Evolutionary conservation across 2,797 vertebrate species (phyloP), one percentile per base, ranked within the genome.

Genomic region (Cryptoblepharus egeriae): DNA sequence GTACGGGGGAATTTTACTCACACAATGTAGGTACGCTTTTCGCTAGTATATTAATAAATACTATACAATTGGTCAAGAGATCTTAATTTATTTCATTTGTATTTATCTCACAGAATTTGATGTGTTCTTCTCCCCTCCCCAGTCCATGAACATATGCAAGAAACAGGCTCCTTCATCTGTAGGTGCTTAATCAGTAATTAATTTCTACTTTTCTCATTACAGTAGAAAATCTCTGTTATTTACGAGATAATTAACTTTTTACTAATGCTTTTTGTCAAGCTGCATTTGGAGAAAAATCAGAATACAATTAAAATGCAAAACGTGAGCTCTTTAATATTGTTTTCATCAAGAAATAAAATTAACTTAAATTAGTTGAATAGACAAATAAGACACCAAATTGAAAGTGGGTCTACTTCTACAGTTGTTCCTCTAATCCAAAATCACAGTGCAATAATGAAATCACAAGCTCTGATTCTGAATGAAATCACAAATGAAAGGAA

Each of bases 241-340:
- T 79, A 69, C 77, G 74, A 84, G 82, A 75, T 79, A 84, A 84
- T 84, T 84, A 84, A 79, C 70, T 69, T 84, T 28, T 79, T 52
- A 79, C 76, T 84, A 84, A 79, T 79, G 70, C 55, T 79, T 79
- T 74, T 84, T 84, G 70, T 79, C 70, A 84, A 79, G 39, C 70
- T 75, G 63, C 82, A 84, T 74, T 84, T 74, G 64, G 70, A 74
- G 67, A 61, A 79, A 84, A 84, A 75, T 73, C 69, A 74, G 55
- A 74, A 79, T 79, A 79, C 63, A 79, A 79, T 84, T 84, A 84
- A 74, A 84, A 79, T 74, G 70, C 63, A 75, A 79, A 78, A 77
- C 67, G 45, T 69, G 70, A 74, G 35, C 55, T 79, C 16, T 84
- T 79, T 79, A 84, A 84, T 60, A 84, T 79, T 84, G 63, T 79